Base-by-base conservation (phyloP, 2,113 vertebrate species). In the Polypterus senegalus region DNA sequence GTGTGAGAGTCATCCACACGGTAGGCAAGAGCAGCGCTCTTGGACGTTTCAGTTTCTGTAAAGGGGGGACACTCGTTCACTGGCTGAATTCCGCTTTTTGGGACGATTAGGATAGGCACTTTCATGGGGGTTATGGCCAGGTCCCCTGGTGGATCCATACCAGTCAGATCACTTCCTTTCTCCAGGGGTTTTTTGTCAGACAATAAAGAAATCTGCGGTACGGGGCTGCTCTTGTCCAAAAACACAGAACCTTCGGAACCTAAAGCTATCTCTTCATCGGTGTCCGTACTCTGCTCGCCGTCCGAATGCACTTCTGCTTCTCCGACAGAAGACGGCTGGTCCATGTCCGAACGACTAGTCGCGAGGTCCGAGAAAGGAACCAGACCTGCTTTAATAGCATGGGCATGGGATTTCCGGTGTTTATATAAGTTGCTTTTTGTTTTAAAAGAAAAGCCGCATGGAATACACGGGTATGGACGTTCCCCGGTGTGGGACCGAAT, bases 351-450 rank as follows among this genome's bases (percentile, higher is more conserved):
- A 5, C 89, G 93, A 59, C 86, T 82, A 61, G 84, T 84, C 5
- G 88, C 84, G 11, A 91, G 81, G 65, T 98, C 94, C 5, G 93
- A 92, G 76, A 93, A 97, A 45, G 94, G 94, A 68, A 96, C 92
- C 54, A 98, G 75, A 54, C 95, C 94, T n/a, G 96, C 95, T 86
- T 98, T 98, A 77, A 99, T 97, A 66, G 94, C 96, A 64, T 99
- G 96, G 64, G 96, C 95, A 57, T 99, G 96, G 46, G 96, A 99
- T 73, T 99, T 99, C 70, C 96, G 89, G 77, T 99, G 96, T 82
- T 99, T 99, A 79, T 99, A 99, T 71, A 99, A 85, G 80, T 99
- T 99, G 79, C 96, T 99, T 82, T 97, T 99, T 0, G 96, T 99
- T 83, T 99, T 99, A 75, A 99, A 99, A 56, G 96, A 98, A 73